These are phyloP conservation scores for Hiodon tergisus DNA, from an alignment of 2,113 vertebrate genomes.

Conservation along the genomic window DNA sequence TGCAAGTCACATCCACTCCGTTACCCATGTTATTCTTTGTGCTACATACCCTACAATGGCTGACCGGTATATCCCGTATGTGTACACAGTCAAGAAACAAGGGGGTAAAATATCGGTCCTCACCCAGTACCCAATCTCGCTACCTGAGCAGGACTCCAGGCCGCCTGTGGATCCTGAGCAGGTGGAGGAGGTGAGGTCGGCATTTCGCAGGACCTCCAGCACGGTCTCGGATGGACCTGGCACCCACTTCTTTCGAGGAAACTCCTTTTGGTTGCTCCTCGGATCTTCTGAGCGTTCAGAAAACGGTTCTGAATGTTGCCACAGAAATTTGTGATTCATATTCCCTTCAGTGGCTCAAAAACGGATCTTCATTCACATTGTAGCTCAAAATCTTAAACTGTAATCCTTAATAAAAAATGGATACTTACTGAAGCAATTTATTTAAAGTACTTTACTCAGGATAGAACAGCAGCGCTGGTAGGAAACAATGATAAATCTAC, in stretches of 20 bases:
- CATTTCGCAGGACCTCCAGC: constrained; percentile 62
- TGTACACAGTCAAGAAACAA: no score
- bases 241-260: constrained; percentile 66
- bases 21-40: no score
- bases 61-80: no score
- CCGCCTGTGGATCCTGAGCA: constrained; percentile 42
- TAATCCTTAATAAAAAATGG: no score
- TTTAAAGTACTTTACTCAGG: no score
- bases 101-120: no score
- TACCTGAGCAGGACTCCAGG: constrained; percentile 29
- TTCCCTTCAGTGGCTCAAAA: constrained; percentile 8
- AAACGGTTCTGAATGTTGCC: constrained; percentile 21
- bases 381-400: no score
- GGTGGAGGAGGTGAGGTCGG: constrained; percentile 64
- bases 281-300: constrained; percentile 9
- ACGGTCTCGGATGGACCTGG: constrained; percentile 45
- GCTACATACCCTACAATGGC: no score
- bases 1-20: no score
- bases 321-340: constrained; percentile 18
- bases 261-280: constrained; percentile 12
- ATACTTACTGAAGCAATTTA: no score
- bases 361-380: not conserved
- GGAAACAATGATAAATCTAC: not conserved
- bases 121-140: not conserved
- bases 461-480: no score